Base-by-base conservation (phyloP, 2,113 vertebrate species). In the Hiodon alosoides region DNA sequence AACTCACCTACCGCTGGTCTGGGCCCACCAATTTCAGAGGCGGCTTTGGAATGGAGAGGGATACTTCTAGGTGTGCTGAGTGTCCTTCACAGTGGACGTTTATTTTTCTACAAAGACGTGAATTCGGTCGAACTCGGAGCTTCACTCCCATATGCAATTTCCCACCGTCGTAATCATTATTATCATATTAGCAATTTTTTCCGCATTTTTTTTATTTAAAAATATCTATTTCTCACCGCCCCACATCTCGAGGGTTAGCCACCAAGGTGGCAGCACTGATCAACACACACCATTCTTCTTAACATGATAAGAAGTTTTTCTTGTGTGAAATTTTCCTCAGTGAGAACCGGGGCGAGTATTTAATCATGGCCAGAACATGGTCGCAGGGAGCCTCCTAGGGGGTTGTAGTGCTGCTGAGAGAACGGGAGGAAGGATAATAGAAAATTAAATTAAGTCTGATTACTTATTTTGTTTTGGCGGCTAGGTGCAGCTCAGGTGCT, bases 231-330 rank as follows among this genome's bases (percentile, higher is more conserved):
- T 31, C 31, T 31, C 31, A 31, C 31, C 31, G 31, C 31, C 31
- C 31, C 31, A 31, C 31, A 31, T 31, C 31, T 31, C 31, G 31
- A 31, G 31, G 31, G 31, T 31, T 31, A 31, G 31, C 31, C 31
- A 31, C 31, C 31, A 31, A 0, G 31, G 31, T 31, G 31, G 31
- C 31, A 31, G 31, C 31, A 31, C 31, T 31, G 2, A 31, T 31
- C 31, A 31, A 31, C 31, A 31, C 31, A 31, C 31, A 31, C 31
- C 31, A 31, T 31, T 31, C 31, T 31, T 31, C 31, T 31, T 31
- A 31, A 86, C 83, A 83, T 86, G 81, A 77, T 59, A 74, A 77
- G 77, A 85, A 85, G 86, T 87, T 88, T 69, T 67, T 64, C 65
- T 78, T 71, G 8, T 73, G 85, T 71, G 72, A 82, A 82, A 80